phyloP scores from a whole-genome alignment of 2,113 vertebrate species.

The Cyprinus carpio region DNA sequence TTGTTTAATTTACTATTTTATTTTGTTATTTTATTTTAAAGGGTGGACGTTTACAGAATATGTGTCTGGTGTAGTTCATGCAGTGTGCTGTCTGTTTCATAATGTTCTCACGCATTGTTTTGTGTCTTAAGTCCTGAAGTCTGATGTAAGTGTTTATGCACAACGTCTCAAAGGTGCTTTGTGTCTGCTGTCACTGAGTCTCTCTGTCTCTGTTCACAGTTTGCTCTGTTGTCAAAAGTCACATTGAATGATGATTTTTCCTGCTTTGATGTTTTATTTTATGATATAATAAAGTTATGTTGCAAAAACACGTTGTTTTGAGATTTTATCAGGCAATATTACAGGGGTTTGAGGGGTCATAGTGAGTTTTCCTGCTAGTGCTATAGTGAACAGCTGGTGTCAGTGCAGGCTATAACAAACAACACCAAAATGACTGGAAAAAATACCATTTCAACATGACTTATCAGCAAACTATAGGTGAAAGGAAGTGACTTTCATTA shows the following conservation, averaged over 20 bases:
- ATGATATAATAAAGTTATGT: conserved; percentile 64
- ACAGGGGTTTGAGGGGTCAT: background rate
- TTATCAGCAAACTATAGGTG: background rate
- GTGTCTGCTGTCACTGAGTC: background rate
- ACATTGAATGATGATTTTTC: conserved; percentile 51
- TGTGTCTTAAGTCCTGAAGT: background rate
- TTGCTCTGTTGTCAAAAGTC: conserved; percentile 40
- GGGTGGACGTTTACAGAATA: conserved; percentile 24
- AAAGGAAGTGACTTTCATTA: background rate
- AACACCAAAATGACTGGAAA: background rate
- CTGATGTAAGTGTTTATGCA: background rate
- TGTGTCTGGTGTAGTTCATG: conserved; percentile 2
- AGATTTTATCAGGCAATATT: background rate
- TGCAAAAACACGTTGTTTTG: conserved; percentile 19
- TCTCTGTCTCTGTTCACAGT: background rate
- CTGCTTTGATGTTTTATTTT: conserved; percentile 56
- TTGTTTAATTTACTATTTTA: background rate
- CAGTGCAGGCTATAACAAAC: background rate
- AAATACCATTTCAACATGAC: background rate
- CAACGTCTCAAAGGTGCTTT: conserved; percentile 9
- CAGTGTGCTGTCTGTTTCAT: conserved; percentile 4
- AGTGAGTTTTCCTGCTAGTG: background rate
- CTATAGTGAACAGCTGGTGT: background rate
- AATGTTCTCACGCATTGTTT: background rate
- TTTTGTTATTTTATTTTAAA: background rate